phyloP scores from a whole-genome alignment of 64 coral and sea anemone genomes.

The Pachyseris speciosa region DNA sequence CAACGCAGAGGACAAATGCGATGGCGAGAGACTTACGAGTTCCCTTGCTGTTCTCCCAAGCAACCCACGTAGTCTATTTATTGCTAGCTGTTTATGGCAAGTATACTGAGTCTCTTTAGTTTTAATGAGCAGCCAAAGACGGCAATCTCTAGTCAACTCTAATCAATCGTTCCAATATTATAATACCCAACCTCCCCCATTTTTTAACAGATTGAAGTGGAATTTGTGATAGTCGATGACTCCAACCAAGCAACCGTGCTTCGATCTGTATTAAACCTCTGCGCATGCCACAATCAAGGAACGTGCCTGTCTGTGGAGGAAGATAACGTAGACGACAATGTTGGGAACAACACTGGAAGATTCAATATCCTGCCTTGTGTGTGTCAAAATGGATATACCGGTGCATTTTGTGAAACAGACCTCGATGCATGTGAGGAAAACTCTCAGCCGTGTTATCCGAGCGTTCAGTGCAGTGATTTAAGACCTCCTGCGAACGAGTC shows the following conservation, averaged over 20 bases:
- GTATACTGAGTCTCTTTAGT: too few relatives aligned
- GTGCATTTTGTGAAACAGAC: conserved; percentile 26
- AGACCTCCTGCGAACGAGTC: conserved; percentile 14
- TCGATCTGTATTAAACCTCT: neutral
- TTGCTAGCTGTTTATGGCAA: too few relatives aligned
- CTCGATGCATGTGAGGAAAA: conserved; percentile 36
- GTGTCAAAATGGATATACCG: too few relatives aligned
- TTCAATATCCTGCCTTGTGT: conserved; percentile 14
- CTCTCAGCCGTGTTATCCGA: conserved; percentile 25
- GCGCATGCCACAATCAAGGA: conserved; percentile 53
- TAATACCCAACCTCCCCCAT: too few relatives aligned
- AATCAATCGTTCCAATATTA: too few relatives aligned
- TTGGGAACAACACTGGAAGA: neutral
- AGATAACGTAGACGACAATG: neutral
- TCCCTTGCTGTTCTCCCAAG: too few relatives aligned
- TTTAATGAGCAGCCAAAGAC: too few relatives aligned
- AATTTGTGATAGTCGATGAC: neutral
- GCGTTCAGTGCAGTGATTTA: conserved; percentile 22
- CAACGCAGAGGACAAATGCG: too few relatives aligned
- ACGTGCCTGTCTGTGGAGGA: neutral
- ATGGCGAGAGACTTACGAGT: too few relatives aligned
- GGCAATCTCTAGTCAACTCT: too few relatives aligned
- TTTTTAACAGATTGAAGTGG: too few relatives aligned
- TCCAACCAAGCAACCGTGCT: neutral
- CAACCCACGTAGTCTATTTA: too few relatives aligned